Evolutionary conservation across 2,888 invertebrate species (phyloP), one percentile per base, ranked within the genome.

Genomic region (Tetropium fuscum): DNA sequence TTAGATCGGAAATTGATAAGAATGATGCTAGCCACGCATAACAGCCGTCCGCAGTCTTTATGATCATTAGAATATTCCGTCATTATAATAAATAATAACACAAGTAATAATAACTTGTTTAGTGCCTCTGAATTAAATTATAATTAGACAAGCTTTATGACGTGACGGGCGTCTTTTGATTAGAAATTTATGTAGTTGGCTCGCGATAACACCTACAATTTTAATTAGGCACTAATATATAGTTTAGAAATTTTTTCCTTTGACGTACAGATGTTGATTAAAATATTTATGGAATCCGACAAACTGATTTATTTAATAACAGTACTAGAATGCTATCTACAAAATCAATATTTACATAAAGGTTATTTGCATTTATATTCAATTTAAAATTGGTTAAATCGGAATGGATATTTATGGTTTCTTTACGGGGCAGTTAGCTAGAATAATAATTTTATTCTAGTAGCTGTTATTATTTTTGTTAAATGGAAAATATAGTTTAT

Each of bases 81-180:
- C 47, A 47, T 47, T 32, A 47, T 34, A 47, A 51, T 51, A 51
- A 51, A 51, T 51, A 51, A 51, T 51, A 51, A 19, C 51, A 8
- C n/a, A 13, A 40, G 51, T 22, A 38, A 51, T 41, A 41, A 30
- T 41, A 40, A 36, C 51, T 41, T 51, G 51, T 51, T 51, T 51
- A 51, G 16, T 38, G 41, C 27, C 22, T 51, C 40, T 40, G 40
- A 27, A 40, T 41, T 51, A 41, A 41, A 51, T 51, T 51, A 51
- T 51, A 41, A 47, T 51, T 41, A 51, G 40, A 41, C 38, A 15
- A 16, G 51, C 41, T 51, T 40, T 40, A 16, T 27, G 22, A 51
- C 16, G 27, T 20, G 38, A 40, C 38, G 18, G 40, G 30, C 32
- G 15, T 16, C 48, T 30, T 48, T 48, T 30, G 22, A 48, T 32